phyloP scores from a whole-genome alignment of 2,797 vertebrate genomes.

The Micrastur ruficollis region DNA sequence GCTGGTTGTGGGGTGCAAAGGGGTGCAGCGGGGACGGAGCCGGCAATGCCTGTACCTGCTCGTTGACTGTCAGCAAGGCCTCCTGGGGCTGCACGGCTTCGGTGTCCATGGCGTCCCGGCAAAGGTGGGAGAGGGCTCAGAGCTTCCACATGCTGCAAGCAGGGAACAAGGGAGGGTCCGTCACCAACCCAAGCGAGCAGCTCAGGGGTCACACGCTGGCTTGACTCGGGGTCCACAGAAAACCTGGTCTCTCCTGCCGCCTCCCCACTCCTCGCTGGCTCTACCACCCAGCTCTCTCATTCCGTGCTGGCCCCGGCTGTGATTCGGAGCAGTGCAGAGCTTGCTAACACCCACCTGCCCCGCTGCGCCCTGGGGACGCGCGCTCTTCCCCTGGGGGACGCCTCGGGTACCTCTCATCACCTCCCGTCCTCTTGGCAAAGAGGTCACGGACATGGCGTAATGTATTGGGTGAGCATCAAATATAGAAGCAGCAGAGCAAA shows the following conservation, averaged over 20 bases:
- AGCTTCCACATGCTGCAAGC: slow-evolving; percentile 77
- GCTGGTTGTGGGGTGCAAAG: not conserved
- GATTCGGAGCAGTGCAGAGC: rapidly evolving
- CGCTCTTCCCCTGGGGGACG: not conserved
- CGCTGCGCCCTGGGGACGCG: rapidly evolving
- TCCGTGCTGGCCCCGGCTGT: not conserved
- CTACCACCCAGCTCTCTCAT: not conserved
- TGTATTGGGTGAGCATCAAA: not conserved
- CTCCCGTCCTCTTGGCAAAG: not conserved
- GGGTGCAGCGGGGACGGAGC: not conserved
- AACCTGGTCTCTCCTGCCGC: too few species aligned
- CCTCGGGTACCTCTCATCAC: not conserved
- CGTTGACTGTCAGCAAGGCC: slow-evolving; percentile 89
- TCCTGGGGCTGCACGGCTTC: slow-evolving; percentile 82
- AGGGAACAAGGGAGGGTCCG: not conserved
- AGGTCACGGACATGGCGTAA: rapidly evolving
- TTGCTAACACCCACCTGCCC: not conserved
- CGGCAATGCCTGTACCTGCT: slow-evolving; percentile 81
- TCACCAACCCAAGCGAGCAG: not conserved
- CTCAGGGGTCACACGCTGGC: not conserved
- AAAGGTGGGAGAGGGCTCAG: slow-evolving; percentile 37
- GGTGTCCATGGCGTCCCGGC: slow-evolving; percentile 83
- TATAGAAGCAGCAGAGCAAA: not conserved
- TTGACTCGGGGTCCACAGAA: not conserved
- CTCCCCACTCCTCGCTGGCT: too few species aligned